Evolutionary conservation across 2,797 vertebrate species (phyloP).

Genomic region (Danio albolineatus): DNA sequence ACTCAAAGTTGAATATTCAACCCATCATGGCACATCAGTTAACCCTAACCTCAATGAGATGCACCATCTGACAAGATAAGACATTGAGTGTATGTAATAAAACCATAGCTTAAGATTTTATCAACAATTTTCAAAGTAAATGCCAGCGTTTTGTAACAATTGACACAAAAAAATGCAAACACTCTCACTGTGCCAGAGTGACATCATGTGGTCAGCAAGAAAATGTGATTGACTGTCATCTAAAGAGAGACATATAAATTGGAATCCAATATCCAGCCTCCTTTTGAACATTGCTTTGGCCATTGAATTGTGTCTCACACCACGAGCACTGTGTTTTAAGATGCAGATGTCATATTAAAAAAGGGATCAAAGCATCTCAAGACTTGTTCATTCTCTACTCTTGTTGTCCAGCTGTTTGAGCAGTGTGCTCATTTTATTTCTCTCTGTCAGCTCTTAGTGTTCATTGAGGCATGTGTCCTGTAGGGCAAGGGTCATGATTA

Average conservation of each 20-base stretch:
- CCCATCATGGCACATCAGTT: too few relatives aligned
- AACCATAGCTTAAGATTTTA: too few relatives aligned
- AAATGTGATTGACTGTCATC: too few relatives aligned
- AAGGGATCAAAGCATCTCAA: neutral
- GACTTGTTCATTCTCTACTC: neutral
- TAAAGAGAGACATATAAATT: too few relatives aligned
- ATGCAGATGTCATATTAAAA: neutral
- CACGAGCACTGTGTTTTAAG: neutral
- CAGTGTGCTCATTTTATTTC: neutral
- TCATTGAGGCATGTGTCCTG: neutral
- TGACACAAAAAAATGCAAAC: too few relatives aligned
- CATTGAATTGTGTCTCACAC: neutral
- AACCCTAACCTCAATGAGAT: too few relatives aligned
- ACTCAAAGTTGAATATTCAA: too few relatives aligned
- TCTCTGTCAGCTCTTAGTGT: neutral
- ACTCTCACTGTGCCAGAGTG: neutral
- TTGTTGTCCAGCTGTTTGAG: neutral
- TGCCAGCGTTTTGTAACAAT: too few relatives aligned
- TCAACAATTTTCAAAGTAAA: too few relatives aligned
- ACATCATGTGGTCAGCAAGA: neutral
- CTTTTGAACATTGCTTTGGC: neutral
- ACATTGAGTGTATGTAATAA: too few relatives aligned
- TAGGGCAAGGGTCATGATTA: neutral
- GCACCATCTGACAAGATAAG: too few relatives aligned
- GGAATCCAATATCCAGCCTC: too few relatives aligned